A percentile compares a stretch with the other conserved stretches of the same genome.
phyloP scores from a whole-genome alignment of 2,888 invertebrate genomes.

The Caenorhabditis doughertyi region DNA sequence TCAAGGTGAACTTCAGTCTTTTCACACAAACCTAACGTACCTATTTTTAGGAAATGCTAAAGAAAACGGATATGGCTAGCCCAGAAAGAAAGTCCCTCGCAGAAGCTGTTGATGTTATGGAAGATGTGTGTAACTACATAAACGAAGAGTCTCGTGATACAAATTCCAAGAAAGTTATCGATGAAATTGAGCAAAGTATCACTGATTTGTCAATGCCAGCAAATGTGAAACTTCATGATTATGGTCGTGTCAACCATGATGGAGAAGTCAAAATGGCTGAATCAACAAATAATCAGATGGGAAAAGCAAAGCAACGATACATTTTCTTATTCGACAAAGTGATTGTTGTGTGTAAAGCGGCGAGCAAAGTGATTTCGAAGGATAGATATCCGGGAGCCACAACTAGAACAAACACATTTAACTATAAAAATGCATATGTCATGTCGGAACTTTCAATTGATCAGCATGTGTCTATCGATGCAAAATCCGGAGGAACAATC shows the following conservation, averaged over 20 bases:
- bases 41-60: conserved; percentile 84
- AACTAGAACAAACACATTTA: conserved; percentile 60
- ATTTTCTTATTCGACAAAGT: conserved; percentile 98
- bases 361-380: conserved; percentile 59
- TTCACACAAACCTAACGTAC: neutral
- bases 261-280: conserved; percentile 87
- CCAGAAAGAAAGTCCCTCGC: conserved; percentile 91
- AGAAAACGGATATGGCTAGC: conserved; percentile 86
- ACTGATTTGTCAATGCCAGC: conserved; percentile 85
- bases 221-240: conserved; percentile 90
- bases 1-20: conserved; percentile 86
- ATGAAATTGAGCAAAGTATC: conserved; percentile 89
- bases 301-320: conserved; percentile 86
- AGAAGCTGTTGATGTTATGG: conserved; percentile 86
- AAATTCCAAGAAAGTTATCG: conserved; percentile 92
- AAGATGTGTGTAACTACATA: conserved; percentile 87
- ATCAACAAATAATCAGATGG: conserved; percentile 45
- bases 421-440: conserved; percentile 75
- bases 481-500: conserved; percentile 68
- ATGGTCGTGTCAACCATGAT: conserved; percentile 93
- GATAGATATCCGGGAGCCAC: conserved; percentile 15
- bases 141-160: conserved; percentile 98
- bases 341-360: conserved; percentile 91
- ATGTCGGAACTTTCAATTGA: conserved; percentile 71
- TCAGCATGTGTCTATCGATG: conserved; percentile 53